Evolutionary conservation across 2,888 invertebrate species (phyloP), one percentile per base, ranked within the genome.

Genomic region (Scaeva pyrastri): DNA sequence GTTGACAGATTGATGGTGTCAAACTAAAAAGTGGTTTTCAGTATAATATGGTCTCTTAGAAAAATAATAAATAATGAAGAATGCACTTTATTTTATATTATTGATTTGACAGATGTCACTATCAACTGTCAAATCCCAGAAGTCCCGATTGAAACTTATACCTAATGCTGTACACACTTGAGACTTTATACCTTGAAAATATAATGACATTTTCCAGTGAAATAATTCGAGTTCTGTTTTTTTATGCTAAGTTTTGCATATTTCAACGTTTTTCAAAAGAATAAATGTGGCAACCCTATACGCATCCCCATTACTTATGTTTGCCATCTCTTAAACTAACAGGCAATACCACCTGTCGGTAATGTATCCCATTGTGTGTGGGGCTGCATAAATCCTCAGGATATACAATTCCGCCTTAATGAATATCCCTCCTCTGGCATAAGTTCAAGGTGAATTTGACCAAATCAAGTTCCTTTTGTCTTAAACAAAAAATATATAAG

Each of bases 331-430:
- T 66, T 45, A 2, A 56, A 76, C 14, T 14, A 26, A 68, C 56
- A 68, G 68, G 52, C 26, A 58, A 48, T 58, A 58, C 31, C 75
- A 43, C 52, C 48, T 62, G 62, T 31, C 71, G 10, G 66, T 45
- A 70, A 71, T 64, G 56, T 12, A 11, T 36, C 23, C 45, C 43
- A 12, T 36, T 45, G 62, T 78, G 48, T 78, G 66, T 70, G 68
- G 68, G 68, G 68, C 23, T 52, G 39, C 76, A 81, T 81, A 85
- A 85, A 76, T 85, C 56, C 76, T 52, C 14, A 50, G 68, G 73
- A 73, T 85, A 73, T 85, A 85, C 72, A 81, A 85, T 85, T 81
- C 81, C 62, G 81, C 62, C 81, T 70, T 64, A 85, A 81, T 85
- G 76, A 81, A 81, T 73, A 73, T 64, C 56, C 75, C 11, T 12